A percentile compares a stretch with the other conserved stretches of the same genome.
phyloP scores from a whole-genome alignment of 2,113 vertebrate genomes.

The Rhinoderma darwinii region DNA sequence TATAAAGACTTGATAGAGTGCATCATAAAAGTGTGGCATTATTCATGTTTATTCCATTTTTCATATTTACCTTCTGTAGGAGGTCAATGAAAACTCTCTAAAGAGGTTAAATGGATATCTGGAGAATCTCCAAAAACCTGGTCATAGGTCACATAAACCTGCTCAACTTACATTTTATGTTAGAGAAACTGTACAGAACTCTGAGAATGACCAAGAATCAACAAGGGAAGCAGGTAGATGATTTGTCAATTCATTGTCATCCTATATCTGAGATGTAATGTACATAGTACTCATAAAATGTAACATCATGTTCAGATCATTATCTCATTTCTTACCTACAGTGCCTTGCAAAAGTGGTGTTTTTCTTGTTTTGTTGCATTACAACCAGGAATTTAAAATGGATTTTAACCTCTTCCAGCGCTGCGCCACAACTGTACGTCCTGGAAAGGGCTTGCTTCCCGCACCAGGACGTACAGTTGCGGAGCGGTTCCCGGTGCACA shows the following conservation, averaged over 20 bases:
- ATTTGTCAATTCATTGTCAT: neutral
- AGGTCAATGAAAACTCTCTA: conserved; percentile 96
- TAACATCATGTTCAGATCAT: neutral
- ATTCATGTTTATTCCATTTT: neutral
- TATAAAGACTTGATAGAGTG: too few species aligned
- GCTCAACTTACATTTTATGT: conserved; percentile 91
- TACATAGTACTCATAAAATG: too few species aligned
- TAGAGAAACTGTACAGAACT: conserved; percentile 80
- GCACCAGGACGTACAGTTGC: too few species aligned
- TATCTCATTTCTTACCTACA: too few species aligned
- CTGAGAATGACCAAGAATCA: conserved; percentile 70
- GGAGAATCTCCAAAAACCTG: conserved; percentile 89
- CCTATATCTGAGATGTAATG: neutral
- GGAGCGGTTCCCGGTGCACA: too few species aligned
- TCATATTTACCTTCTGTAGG: conserved; percentile 70
- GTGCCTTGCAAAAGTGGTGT: too few species aligned
- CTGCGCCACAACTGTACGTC: too few species aligned
- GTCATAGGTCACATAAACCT: conserved; percentile 79
- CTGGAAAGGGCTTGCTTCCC: too few species aligned
- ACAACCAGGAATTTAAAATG: too few species aligned
- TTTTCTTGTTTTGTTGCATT: too few species aligned
- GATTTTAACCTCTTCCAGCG: too few species aligned
- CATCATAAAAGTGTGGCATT: neutral
- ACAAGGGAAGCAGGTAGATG: conserved; percentile 74
- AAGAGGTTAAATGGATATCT: conserved; percentile 93